phyloP scores from a whole-genome alignment of 2,888 invertebrate genomes.

The Periphyllus acericola region DNA sequence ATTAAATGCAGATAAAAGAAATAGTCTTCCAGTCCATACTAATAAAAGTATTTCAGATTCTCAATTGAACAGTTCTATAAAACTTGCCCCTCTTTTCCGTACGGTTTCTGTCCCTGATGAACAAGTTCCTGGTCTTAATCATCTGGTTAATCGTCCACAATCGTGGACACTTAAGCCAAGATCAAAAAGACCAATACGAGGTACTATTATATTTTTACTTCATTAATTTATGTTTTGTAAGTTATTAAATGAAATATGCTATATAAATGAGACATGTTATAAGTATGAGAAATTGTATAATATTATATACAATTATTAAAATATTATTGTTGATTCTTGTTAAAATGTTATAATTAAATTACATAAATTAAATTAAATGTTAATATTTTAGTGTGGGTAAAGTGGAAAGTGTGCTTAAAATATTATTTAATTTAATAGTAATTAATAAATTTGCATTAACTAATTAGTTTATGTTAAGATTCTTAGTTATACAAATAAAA shows the following conservation, averaged over 20 bases:
- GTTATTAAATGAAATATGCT: no score
- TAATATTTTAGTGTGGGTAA: no score
- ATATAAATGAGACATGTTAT: not conserved
- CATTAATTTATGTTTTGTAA: not conserved
- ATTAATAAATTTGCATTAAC: no score
- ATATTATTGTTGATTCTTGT: no score
- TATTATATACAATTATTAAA: no score
- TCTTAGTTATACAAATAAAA: not conserved
- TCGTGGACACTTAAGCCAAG: conserved; percentile 50
- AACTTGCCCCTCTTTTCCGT: conserved; percentile 45
- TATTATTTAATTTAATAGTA: no score
- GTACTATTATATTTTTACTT: conserved; percentile 24
- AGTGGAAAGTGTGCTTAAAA: no score
- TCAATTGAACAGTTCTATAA: not conserved
- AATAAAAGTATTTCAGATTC: conserved; percentile 1
- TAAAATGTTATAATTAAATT: no score
- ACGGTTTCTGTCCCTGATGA: conserved; percentile 49
- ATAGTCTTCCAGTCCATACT: not conserved
- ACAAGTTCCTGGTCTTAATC: conserved; percentile 55
- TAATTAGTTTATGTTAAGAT: not conserved
- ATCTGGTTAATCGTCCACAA: conserved; percentile 55
- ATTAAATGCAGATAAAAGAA: not conserved
- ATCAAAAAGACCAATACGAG: conserved; percentile 38
- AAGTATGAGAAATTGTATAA: no score
- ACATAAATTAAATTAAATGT: no score